A percentile compares a stretch with the other conserved stretches of the same genome.
Conservation (phyloP, 2,888 invertebrate genomes). For the Minunthozetes semirufus region DNA sequence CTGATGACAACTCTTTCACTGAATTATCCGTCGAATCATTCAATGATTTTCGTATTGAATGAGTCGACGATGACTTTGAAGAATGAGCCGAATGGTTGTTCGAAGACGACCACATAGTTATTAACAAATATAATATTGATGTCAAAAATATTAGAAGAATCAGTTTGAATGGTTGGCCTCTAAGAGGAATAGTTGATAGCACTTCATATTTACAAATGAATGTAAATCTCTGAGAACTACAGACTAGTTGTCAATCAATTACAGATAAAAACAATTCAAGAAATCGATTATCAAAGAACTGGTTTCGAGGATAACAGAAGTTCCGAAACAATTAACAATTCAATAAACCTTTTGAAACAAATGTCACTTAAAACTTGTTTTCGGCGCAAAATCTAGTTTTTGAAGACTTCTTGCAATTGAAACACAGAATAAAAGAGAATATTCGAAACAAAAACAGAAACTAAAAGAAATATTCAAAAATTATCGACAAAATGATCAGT, state of each 20-base stretch:
- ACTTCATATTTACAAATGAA: not conserved
- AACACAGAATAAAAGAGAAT: too few relatives aligned
- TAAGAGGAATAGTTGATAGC: not conserved
- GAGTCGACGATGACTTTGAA: slow-evolving; percentile 5
- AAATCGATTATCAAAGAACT: not conserved
- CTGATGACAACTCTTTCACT: not conserved
- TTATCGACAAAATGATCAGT: too few relatives aligned
- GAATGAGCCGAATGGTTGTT: not conserved
- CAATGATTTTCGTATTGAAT: not conserved
- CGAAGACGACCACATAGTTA: slow-evolving; percentile 2
- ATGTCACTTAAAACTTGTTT: not conserved
- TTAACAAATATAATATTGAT: not conserved
- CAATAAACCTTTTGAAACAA: not conserved
- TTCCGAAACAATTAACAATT: not conserved
- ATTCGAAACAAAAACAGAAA: too few relatives aligned
- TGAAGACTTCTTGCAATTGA: not conserved
- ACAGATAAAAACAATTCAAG: not conserved
- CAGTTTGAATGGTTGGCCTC: not conserved
- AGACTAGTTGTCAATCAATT: not conserved
- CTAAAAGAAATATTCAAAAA: too few relatives aligned
- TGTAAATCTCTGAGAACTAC: too few relatives aligned
- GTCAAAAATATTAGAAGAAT: not conserved
- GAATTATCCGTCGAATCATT: slow-evolving; percentile 18
- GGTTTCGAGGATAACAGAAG: not conserved
- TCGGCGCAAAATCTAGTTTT: slow-evolving; percentile 20